Conservation (phyloP, 2,797 vertebrate species). For the Geotrypetes seraphini region DNA sequence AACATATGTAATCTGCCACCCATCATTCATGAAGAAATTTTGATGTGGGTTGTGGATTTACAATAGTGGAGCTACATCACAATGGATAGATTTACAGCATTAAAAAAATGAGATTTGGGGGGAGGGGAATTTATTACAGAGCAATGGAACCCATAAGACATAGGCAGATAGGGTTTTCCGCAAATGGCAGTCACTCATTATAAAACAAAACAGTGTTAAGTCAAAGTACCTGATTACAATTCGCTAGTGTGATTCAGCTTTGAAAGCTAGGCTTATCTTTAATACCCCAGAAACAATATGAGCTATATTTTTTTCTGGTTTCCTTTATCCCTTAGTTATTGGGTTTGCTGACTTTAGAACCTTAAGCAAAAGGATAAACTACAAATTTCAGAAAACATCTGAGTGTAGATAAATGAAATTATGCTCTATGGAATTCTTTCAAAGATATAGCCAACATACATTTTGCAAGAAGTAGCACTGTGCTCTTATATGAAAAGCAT, state of each 20-base stretch:
- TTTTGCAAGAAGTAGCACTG: constrained; percentile 16
- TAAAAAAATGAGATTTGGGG: constrained; percentile 79
- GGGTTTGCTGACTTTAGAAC: constrained; percentile 74
- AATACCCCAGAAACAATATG: constrained; percentile 94
- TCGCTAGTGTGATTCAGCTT: constrained; percentile 82
- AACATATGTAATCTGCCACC: constrained; percentile 62
- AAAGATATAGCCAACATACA: constrained; percentile 25
- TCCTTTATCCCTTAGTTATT: constrained; percentile 84
- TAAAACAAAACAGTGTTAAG: constrained; percentile 77
- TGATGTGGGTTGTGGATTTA: constrained; percentile 83
- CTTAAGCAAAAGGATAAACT: constrained; percentile 83
- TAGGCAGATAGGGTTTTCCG: constrained; percentile 61
- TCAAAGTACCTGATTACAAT: constrained; percentile 98
- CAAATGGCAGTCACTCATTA: constrained; percentile 77
- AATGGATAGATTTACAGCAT: constrained; percentile 94
- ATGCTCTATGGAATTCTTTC: constrained; percentile 37
- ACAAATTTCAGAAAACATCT: constrained; percentile 66
- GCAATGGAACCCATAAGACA: constrained; percentile 63
- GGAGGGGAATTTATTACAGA: constrained; percentile 75
- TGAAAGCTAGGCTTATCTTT: constrained; percentile 83
- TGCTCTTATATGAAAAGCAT: constrained; percentile 25
- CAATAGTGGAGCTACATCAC: constrained; percentile 84
- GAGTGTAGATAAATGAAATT: constrained; percentile 55
- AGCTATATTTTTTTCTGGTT: constrained; percentile 94
- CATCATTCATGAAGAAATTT: constrained; percentile 73